Conservation (phyloP, 2,113 vertebrate genomes). For the Montifringilla adamsi region DNA sequence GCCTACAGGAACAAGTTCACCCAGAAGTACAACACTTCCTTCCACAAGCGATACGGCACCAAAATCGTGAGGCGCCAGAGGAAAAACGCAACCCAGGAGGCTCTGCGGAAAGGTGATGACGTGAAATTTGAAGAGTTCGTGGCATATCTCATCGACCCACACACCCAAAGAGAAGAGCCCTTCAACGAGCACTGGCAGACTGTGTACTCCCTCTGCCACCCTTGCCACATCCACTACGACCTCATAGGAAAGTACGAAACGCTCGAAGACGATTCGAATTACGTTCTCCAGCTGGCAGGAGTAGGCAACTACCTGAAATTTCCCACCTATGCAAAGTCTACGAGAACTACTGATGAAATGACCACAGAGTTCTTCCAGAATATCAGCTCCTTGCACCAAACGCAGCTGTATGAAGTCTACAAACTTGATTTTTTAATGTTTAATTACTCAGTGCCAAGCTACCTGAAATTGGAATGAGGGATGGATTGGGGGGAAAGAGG, state of each 20-base stretch:
- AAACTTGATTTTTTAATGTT: slow-evolving; percentile 99
- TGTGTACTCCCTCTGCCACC: slow-evolving; percentile 92
- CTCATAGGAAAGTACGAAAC: slow-evolving; percentile 97
- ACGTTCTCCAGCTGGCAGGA: slow-evolving; percentile 86
- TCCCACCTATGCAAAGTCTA: slow-evolving; percentile 94
- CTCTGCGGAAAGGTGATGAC: slow-evolving; percentile 83
- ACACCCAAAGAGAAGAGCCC: slow-evolving; percentile 89
- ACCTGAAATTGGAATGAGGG: slow-evolving; percentile 89
- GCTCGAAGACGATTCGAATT: slow-evolving; percentile 91
- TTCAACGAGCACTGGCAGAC: slow-evolving; percentile 99
- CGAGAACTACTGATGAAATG: slow-evolving; percentile 97
- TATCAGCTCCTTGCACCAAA: slow-evolving; percentile 90
- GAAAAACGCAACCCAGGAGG: slow-evolving; percentile 92
- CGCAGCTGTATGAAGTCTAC: slow-evolving; percentile 93
- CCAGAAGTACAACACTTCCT: slow-evolving; percentile 96
- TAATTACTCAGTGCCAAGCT: slow-evolving; percentile 95
- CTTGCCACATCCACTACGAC: slow-evolving; percentile 96
- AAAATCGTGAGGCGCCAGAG: slow-evolving; percentile 92
- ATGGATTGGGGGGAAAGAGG: slow-evolving; percentile 38
- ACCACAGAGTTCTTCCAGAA: slow-evolving; percentile 97
- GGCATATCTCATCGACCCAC: slow-evolving; percentile 90
- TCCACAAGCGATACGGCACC: slow-evolving; percentile 96
- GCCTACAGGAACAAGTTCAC: slow-evolving; percentile 99
- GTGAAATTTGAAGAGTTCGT: slow-evolving; percentile 94
- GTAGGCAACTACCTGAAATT: slow-evolving; percentile 86